Conservation (phyloP, 2,888 invertebrate genomes). For the Aspidiotus rigidus region DNA sequence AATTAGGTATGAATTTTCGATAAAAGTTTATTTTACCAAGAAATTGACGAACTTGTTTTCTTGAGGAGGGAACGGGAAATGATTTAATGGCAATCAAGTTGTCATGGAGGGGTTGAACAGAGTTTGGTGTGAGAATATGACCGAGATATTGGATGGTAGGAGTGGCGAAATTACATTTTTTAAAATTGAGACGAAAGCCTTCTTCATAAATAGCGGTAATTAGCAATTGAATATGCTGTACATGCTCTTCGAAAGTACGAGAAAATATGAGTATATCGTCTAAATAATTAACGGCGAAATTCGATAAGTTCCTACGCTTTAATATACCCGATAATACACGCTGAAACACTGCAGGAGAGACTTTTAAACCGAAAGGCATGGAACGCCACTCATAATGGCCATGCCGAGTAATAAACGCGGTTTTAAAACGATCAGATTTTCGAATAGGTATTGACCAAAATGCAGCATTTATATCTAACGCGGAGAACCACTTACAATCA, state of each 20-base stretch:
- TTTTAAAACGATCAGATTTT: slow-evolving; percentile 16
- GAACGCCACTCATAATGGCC: slow-evolving; percentile 18
- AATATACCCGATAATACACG: not conserved
- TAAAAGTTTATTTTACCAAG: slow-evolving; percentile 35
- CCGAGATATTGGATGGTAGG: not conserved
- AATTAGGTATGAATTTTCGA: slow-evolving; percentile 29
- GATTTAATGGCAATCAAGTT: not conserved
- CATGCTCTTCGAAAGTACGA: not conserved
- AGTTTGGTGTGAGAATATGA: not conserved
- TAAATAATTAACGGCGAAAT: not conserved
- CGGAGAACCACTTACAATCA: slow-evolving; percentile 41
- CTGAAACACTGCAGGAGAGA: slow-evolving; percentile 3
- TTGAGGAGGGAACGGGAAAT: not conserved
- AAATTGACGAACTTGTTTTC: slow-evolving; percentile 9
- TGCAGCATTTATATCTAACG: slow-evolving; percentile 42
- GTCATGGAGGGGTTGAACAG: not conserved
- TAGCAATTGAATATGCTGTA: not conserved
- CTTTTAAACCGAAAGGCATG: slow-evolving; percentile 28
- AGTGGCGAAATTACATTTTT: not conserved
- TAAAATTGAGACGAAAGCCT: not conserved
- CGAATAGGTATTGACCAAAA: slow-evolving; percentile 40
- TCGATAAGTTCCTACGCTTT: not conserved
- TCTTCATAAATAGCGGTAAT: not conserved
- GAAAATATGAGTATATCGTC: not conserved
- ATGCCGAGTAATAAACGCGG: slow-evolving; percentile 22